Base-by-base conservation (phyloP, 2,888 invertebrate genomes). In the Thecophora atra region DNA sequence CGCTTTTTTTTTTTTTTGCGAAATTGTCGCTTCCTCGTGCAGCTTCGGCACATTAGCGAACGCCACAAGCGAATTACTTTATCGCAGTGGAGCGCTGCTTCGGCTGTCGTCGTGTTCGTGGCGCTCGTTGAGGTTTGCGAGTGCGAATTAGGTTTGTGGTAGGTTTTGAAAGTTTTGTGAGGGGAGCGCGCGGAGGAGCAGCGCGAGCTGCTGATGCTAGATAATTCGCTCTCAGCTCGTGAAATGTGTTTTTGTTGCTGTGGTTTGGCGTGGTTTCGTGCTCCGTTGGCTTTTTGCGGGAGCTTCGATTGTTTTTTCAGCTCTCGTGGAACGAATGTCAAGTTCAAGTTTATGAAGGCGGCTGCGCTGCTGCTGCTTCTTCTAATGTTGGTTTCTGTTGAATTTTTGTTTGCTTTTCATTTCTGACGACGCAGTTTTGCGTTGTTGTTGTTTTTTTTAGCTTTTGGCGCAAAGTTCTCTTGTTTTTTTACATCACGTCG, bases 311-410 rank as follows among this genome's bases (percentile, higher is more conserved):
- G 81, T 37, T 37, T 82, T 82, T 82, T 83, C 83, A 83, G 83
- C 83, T 80, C 79, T 81, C 80, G 77, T 73, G 78, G 79, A 78
- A 73, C 73, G 73, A 74, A 77, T 80, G 84, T 84, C 84, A 84
- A 84, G 84, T 84, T 84, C 84, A 84, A 84, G 84, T 85, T 84
- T 84, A 84, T 78, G 79, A 79, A 78, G 70, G 69, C 66, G 66
- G 24, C 17, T 37, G 64, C 65, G 66, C 71, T 47, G 62, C 58
- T 51, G 60, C 62, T n/a, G n/a, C n/a, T n/a, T n/a, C n/a, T n/a
- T 70, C 70, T 44, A 68, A 70, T 73, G 70, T 70, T 65, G 51
- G 30, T 13, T 44, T 13, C 42, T 15, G 26, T 58, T 17, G 58
- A n/a, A n/a, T n/a, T n/a, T 24, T 28, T 58, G 71, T 68, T 28